Percentiles rank a stretch among this genome's conserved stretches.
These are phyloP conservation scores for Macropodus opercularis DNA, from an alignment of 2,797 vertebrate species.

Conservation along the genomic window DNA sequence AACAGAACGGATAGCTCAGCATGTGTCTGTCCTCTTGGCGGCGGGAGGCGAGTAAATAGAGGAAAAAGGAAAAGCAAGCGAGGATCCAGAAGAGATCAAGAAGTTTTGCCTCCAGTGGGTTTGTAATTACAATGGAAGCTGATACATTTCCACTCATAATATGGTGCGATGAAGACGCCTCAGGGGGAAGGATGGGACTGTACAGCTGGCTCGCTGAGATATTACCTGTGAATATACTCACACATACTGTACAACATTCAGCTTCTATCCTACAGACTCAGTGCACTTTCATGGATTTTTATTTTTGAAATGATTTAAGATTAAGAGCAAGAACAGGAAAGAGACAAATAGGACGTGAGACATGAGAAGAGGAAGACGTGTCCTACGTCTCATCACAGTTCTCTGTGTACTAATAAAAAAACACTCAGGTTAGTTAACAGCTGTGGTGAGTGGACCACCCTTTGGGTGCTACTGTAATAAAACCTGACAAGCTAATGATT, in stretches of 20 bases:
- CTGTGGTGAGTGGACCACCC: conserved; percentile 14
- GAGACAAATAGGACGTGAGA: not conserved
- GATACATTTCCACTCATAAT: conserved; percentile 78
- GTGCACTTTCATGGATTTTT: conserved; percentile 4
- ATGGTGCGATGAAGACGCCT: conserved; percentile 67
- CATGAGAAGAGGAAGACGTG: not conserved
- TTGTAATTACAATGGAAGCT: conserved; percentile 78
- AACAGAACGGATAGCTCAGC: conserved; percentile 73
- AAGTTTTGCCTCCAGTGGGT: conserved; percentile 74
- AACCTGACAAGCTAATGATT: conserved; percentile 69
- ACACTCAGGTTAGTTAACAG: conserved; percentile 32
- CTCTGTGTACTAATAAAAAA: conserved; percentile 34
- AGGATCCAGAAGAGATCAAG: conserved; percentile 77
- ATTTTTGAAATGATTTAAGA: not conserved
- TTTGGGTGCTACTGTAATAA: conserved; percentile 58
- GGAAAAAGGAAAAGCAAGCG: conserved; percentile 53
- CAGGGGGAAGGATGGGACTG: conserved; percentile 30
- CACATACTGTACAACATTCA: conserved; percentile 1
- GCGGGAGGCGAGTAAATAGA: conserved; percentile 71
- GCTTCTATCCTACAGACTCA: not conserved
- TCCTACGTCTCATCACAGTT: conserved; percentile 8
- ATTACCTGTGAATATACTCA: conserved; percentile 22
- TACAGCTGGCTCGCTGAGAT: too few relatives aligned
- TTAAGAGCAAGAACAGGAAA: not conserved
- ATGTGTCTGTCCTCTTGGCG: conserved; percentile 66